phyloP scores from a whole-genome alignment of 2,888 invertebrate genomes.

The Microplitis manilae region DNA sequence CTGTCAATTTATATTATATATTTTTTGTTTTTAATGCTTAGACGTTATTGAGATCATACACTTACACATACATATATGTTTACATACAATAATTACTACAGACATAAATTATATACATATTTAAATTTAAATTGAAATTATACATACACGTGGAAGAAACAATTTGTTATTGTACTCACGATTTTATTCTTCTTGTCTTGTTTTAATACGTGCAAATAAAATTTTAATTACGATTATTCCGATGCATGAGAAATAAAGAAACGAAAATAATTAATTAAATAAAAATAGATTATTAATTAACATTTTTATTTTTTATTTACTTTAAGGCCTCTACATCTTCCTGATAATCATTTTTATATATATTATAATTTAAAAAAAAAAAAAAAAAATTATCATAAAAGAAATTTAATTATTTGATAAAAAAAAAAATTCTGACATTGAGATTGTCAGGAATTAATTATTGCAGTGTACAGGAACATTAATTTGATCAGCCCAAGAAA shows the following conservation, averaged over 20 bases:
- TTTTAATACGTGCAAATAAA: conserved; percentile 3
- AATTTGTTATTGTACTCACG: neutral
- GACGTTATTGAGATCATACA: neutral
- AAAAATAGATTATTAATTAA: conserved; percentile 28
- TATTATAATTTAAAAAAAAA: neutral
- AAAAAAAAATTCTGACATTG: neutral
- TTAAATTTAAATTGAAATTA: neutral
- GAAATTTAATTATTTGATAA: neutral
- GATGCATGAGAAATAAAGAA: conserved; percentile 34
- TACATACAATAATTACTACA: neutral
- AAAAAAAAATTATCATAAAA: too few relatives aligned
- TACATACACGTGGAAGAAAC: neutral
- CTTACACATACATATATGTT: neutral
- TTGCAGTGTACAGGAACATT: conserved; percentile 30
- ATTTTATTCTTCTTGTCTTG: neutral
- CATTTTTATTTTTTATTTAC: conserved; percentile 44
- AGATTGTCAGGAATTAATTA: neutral
- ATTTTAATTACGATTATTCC: conserved; percentile 26
- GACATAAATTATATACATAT: neutral
- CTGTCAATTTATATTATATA: conserved; percentile 11
- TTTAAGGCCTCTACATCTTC: neutral
- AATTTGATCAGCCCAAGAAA: conserved; percentile 55
- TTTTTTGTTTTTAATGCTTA: conserved; percentile 9
- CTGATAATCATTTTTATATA: neutral
- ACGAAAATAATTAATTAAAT: conserved; percentile 22